These are phyloP conservation scores for Sebastes steindachneri DNA, from an alignment of 2,797 vertebrate species.

Conservation along the genomic window DNA sequence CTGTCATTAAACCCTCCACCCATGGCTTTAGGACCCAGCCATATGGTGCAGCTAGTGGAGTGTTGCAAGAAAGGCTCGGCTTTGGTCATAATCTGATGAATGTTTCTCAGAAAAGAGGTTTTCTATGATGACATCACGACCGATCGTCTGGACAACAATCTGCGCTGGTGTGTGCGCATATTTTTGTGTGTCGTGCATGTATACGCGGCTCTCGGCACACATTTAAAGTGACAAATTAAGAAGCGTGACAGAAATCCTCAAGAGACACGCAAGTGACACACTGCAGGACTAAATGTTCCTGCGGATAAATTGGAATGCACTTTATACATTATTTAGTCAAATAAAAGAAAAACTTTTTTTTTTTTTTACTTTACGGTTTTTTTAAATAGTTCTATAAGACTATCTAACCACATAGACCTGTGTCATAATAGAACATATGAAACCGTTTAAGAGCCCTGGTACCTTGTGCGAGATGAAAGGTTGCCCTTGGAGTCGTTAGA, in stretches of 20 bases:
- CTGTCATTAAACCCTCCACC: conserved; percentile 84
- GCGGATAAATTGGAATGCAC: not conserved
- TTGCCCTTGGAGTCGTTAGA: conserved; percentile 81
- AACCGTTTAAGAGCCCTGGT: conserved; percentile 57
- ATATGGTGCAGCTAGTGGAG: conserved; percentile 80
- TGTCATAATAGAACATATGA: conserved; percentile 9
- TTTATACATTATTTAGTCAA: not conserved
- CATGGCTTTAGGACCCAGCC: conserved; percentile 85
- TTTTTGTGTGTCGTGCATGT: conserved; percentile 22
- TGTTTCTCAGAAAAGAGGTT: conserved; percentile 75
- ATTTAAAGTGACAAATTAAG: conserved; percentile 37
- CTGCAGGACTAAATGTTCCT: not conserved
- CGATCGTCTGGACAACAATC: conserved; percentile 50
- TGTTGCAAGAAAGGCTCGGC: conserved; percentile 71
- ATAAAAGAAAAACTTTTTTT: not conserved
- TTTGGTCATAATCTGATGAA: conserved; percentile 81
- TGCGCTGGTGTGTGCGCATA: conserved; percentile 34
- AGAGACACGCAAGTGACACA: not conserved
- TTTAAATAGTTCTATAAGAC: not conserved
- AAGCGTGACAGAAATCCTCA: conserved; percentile 22
- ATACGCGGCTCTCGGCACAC: conserved; percentile 8
- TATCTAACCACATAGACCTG: not conserved
- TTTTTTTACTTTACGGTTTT: not conserved
- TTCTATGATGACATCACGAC: conserved; percentile 71
- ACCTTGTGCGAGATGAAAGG: conserved; percentile 77